Base-by-base conservation (phyloP, 92 coral and sea anemone species). In the Montipora capitata region DNA sequence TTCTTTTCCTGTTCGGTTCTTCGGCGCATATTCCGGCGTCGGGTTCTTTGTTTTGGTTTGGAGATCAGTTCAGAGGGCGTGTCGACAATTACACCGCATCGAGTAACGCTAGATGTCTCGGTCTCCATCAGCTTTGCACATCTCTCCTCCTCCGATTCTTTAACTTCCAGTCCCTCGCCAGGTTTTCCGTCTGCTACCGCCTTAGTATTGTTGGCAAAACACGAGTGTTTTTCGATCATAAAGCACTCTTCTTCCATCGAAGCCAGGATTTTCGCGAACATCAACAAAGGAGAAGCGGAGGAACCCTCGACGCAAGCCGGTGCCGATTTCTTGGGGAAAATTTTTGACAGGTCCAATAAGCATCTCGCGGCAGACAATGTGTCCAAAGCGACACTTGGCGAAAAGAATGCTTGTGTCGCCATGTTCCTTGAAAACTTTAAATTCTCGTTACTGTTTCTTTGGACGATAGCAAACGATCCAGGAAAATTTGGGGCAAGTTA, bases 331-430 rank as follows among this genome's bases (percentile, higher is more conserved):
- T 93, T 93, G 62, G 89, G 92, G 67, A 93, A 93, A 76, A 81
- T 91, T 61, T 92, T 87, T 42, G 98, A 95, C 80, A 95, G 75
- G 84, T 95, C 98, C 42, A 95, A 69, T 56, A 95, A 81, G 83
- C 98, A 95, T 6, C 96, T 74, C n/a, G 98, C 98, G 9, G 98
- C 98, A 1, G 98, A 89, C 10, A 95, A 58, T 2, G 98, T 91
- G 27, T 95, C 98, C 70, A 95, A 79, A 2, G 88, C 93, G 6
- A 81, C 84, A 40, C 87, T 72, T 4, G 94, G 78, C 3, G 91
- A 78, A 35, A 90, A 88, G 17, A 88, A 82, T 40, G 94, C 85
- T 49, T 91, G 94, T 44, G 94, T 69, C 12, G 92, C 88, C 94
- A 91, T 91, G 35, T 63, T 76, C 40, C 14, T 64, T 52, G 40